Percentiles rank a stretch among this genome's conserved stretches.
phyloP scores from a whole-genome alignment of 2,888 invertebrate genomes.

The Rhogogaster chlorosoma region DNA sequence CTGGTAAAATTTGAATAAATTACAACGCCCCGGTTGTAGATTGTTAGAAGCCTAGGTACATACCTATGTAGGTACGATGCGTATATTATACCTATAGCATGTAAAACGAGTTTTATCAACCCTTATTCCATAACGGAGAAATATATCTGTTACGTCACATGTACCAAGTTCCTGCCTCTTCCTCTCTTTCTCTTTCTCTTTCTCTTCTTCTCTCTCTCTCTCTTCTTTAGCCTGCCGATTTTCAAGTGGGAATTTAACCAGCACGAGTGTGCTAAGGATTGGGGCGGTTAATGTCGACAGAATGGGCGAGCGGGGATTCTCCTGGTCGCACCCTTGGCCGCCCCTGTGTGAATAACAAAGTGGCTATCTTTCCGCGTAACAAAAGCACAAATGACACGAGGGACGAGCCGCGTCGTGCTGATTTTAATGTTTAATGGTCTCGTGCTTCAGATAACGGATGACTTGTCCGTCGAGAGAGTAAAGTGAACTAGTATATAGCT shows the following conservation, averaged over 20 bases:
- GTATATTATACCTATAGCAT: neutral
- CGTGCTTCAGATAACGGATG: slow-evolving; percentile 46
- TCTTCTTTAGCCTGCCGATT: neutral
- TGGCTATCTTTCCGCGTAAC: slow-evolving; percentile 58
- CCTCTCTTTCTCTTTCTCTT: neutral
- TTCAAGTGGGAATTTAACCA: slow-evolving; percentile 28
- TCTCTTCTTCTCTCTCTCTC: neutral
- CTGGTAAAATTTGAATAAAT: neutral
- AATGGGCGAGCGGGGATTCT: slow-evolving; percentile 33
- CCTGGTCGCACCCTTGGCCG: slow-evolving; percentile 8
- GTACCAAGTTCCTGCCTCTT: neutral
- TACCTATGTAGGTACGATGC: neutral
- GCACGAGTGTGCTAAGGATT: slow-evolving; percentile 25
- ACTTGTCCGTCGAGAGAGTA: slow-evolving; percentile 48
- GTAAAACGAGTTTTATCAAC: slow-evolving; percentile 16
- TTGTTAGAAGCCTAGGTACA: neutral
- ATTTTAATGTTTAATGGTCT: slow-evolving; percentile 58
- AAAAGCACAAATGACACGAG: slow-evolving; percentile 60
- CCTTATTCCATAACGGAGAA: neutral
- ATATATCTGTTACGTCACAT: neutral
- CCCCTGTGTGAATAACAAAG: slow-evolving; percentile 57
- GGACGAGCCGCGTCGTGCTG: slow-evolving; percentile 46
- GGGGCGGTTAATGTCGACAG: slow-evolving; percentile 38
- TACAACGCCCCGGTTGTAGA: neutral
- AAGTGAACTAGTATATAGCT: neutral